Evolutionary conservation across 2,888 invertebrate genomes (phyloP).

Genomic region (Schizaphis graminum): DNA sequence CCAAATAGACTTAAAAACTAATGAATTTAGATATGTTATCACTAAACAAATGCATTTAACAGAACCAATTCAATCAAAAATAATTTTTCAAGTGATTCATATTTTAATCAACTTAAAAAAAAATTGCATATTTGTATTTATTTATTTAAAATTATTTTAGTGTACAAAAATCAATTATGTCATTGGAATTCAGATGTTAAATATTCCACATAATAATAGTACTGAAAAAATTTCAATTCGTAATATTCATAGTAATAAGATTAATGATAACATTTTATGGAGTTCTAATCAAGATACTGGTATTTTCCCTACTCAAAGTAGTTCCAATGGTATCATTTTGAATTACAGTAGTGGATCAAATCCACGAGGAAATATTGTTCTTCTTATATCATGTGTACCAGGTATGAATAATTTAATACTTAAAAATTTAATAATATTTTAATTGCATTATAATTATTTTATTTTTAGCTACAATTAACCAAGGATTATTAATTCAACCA

Average conservation of each 20-base stretch:
- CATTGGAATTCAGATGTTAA: constrained; percentile 89
- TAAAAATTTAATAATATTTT: background rate
- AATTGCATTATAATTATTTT: background rate
- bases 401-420: constrained; percentile 69
- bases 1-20: constrained; percentile 72
- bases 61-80: constrained; percentile 58
- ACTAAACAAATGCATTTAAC: constrained; percentile 75
- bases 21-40: constrained; percentile 83
- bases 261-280: constrained; percentile 84
- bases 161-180: constrained; percentile 86
- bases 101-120: background rate
- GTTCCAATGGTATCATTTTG: constrained; percentile 83
- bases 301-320: constrained; percentile 90
- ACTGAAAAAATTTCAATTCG: constrained; percentile 81
- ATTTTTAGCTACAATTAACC: constrained; percentile 60
- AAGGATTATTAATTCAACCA: constrained; percentile 65
- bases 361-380: constrained; percentile 85
- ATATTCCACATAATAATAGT: constrained; percentile 90
- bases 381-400: constrained; percentile 81
- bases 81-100: constrained; percentile 46
- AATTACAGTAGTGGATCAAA: constrained; percentile 84
- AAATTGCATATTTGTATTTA: background rate
- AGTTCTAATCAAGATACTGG: constrained; percentile 85
- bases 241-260: constrained; percentile 68
- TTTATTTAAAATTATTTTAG: constrained; percentile 47